These are phyloP conservation scores for Phaedon cochleariae DNA, from an alignment of 2,888 invertebrate genomes.

Conservation along the genomic window DNA sequence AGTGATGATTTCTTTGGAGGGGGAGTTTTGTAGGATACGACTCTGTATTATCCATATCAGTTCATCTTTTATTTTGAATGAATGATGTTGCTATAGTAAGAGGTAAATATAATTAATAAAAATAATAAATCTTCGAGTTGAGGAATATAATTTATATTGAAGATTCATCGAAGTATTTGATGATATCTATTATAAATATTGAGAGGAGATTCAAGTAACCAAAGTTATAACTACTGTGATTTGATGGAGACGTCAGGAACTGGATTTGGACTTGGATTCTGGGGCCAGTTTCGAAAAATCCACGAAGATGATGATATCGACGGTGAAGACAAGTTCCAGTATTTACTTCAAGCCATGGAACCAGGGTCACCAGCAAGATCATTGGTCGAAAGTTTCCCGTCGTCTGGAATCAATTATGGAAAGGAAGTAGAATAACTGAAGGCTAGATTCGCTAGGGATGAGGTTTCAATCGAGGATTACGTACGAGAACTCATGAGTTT, in stretches of 20 bases:
- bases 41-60: too few species aligned
- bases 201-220: not conserved
- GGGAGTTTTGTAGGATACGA: too few species aligned
- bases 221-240: not conserved
- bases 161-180: too few species aligned
- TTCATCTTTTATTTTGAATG: too few species aligned
- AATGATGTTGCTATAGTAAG: too few species aligned
- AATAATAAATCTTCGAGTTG: too few species aligned
- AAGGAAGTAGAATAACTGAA: not conserved
- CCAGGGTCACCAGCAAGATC: not conserved
- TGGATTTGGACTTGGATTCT: not conserved
- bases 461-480: slow-evolving; percentile 2
- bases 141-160: too few species aligned
- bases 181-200: too few species aligned
- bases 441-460: not conserved
- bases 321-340: not conserved
- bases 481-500: not conserved
- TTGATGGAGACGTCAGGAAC: not conserved
- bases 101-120: too few species aligned
- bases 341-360: not conserved
- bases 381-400: not conserved
- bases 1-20: too few species aligned
- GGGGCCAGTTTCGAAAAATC: not conserved
- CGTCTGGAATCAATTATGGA: not conserved
- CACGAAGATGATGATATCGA: not conserved